Evolutionary conservation across 2,113 vertebrate species (phyloP).

Genomic region (Aegotheles bennettii): DNA sequence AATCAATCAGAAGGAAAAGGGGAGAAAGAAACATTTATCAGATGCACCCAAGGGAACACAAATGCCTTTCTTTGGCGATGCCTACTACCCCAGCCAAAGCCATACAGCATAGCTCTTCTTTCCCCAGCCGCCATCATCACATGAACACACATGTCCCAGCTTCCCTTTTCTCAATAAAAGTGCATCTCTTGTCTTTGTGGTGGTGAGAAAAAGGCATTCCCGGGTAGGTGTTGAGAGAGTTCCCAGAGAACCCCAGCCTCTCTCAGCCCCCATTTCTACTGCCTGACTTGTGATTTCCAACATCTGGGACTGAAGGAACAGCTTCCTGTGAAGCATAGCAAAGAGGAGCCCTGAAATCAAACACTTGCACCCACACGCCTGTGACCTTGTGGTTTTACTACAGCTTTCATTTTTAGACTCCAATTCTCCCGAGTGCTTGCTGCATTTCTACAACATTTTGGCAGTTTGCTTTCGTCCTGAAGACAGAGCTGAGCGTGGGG

Average conservation of each 20-base stretch:
- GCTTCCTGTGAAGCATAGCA: not conserved
- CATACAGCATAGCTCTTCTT: not conserved
- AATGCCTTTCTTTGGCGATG: not conserved
- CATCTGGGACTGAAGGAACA: not conserved
- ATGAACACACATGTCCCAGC: not conserved
- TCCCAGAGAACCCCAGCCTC: not conserved
- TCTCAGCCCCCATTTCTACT: not conserved
- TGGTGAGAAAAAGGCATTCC: not conserved
- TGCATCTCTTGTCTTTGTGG: not conserved
- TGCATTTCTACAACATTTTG: not conserved
- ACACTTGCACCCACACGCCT: not conserved
- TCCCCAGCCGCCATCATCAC: not conserved
- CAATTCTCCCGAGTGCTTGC: not conserved
- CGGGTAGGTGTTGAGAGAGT: not conserved
- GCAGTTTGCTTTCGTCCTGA: not conserved
- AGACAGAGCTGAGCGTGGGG: not conserved
- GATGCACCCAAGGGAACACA: not conserved
- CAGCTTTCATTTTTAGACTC: constrained; percentile 33
- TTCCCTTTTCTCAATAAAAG: not conserved
- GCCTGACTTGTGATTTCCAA: not conserved
- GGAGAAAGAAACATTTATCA: not conserved
- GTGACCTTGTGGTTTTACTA: constrained; percentile 58
- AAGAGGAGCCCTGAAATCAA: not conserved
- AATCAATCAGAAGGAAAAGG: not conserved
- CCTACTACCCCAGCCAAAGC: not conserved